Evolutionary conservation across 2,797 vertebrate species (phyloP).

Genomic region (Pseudochirops corinnae): DNA sequence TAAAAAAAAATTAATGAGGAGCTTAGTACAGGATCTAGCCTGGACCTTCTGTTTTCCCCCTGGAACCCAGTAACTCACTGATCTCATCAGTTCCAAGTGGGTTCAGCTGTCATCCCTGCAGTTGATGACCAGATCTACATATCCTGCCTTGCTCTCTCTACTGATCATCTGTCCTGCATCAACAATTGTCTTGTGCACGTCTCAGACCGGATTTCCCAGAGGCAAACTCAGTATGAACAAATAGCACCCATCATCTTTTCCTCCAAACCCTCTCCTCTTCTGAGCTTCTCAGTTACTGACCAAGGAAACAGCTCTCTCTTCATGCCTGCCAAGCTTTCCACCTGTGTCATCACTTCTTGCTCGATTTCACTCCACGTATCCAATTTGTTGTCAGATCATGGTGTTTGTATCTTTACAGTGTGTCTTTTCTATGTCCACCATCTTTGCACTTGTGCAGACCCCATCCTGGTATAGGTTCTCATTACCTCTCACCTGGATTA

Average conservation of each 20-base stretch:
- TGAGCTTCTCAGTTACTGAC: neutral
- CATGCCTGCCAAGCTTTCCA: neutral
- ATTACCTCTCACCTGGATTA: no score
- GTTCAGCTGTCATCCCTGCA: neutral
- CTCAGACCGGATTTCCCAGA: no score
- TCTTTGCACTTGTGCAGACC: no score
- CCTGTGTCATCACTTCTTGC: neutral
- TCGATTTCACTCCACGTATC: neutral
- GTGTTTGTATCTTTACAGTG: no score
- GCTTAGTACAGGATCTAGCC: neutral
- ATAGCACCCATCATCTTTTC: neutral
- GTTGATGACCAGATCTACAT: no score
- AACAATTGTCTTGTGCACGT: neutral
- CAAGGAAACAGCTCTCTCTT: neutral
- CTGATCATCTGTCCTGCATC: neutral
- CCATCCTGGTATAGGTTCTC: no score
- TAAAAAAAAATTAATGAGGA: neutral
- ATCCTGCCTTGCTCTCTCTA: no score
- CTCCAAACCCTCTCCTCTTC: no score
- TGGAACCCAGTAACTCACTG: neutral
- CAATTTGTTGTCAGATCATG: no score
- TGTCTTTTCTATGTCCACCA: no score
- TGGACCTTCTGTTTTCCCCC: neutral
- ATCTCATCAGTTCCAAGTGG: neutral
- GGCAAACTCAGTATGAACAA: neutral